These are phyloP conservation scores for Nettapus auritus DNA, from an alignment of 2,113 vertebrate species.

Conservation along the genomic window DNA sequence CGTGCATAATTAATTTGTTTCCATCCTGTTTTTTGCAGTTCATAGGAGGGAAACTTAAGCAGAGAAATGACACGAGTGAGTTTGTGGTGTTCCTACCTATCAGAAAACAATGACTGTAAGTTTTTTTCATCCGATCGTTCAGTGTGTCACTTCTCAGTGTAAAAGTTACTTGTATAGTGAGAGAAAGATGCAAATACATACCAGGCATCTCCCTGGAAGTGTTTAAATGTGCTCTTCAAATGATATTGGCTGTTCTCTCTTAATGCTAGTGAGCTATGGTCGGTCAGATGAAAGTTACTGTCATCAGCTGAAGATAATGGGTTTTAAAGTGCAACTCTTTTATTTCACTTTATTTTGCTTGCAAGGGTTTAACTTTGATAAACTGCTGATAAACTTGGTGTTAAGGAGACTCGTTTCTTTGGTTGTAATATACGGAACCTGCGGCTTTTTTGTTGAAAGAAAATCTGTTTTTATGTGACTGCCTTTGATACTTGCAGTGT, in stretches of 20 bases:
- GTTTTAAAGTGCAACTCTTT: background rate
- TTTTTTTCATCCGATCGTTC: background rate
- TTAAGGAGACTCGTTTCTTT: background rate
- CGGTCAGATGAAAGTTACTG: background rate
- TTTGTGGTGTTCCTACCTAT: background rate
- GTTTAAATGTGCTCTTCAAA: background rate
- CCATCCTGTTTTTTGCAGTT: background rate
- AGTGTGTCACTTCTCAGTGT: background rate
- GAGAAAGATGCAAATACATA: background rate
- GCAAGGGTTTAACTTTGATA: background rate
- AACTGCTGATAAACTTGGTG: background rate
- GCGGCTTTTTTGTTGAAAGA: background rate
- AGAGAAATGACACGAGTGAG: background rate
- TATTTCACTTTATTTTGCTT: background rate
- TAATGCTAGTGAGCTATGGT: background rate
- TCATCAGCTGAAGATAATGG: background rate
- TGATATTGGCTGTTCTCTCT: background rate
- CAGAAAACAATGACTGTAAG: background rate
- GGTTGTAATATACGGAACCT: background rate
- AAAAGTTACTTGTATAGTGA: background rate
- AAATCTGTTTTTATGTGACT: slow-evolving; percentile 21
- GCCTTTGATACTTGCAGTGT: slow-evolving; percentile 26
- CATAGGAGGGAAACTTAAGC: background rate
- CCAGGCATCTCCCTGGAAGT: background rate
- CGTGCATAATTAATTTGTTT: background rate